Conservation (phyloP, 1,140 invertebrate genomes). For the Theocolax elegans region DNA sequence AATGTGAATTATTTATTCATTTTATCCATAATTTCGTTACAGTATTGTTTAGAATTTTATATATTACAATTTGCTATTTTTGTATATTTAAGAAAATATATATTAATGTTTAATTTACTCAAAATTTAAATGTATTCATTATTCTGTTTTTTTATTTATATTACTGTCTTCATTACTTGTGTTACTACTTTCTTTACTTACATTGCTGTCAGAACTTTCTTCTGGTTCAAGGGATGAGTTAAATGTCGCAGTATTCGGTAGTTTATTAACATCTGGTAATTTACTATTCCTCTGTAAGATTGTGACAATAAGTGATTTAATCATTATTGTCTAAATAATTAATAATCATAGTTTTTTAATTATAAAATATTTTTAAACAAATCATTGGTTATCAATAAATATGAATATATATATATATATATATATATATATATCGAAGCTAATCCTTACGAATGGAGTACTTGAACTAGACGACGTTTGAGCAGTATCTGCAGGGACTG, state of each 20-base stretch:
- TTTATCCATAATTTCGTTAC: background rate
- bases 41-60: background rate
- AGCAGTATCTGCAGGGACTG: constrained; percentile 38
- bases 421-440: too few relatives aligned
- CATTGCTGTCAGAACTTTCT: constrained; percentile 10
- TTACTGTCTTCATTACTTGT: constrained; percentile 4
- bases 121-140: background rate
- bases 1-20: constrained; percentile 8
- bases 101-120: background rate
- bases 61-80: constrained; percentile 19
- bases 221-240: too few relatives aligned
- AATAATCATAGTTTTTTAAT: too few relatives aligned
- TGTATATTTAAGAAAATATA: background rate
- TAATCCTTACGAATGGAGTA: too few relatives aligned
- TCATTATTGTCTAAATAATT: too few relatives aligned
- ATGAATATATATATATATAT: too few relatives aligned
- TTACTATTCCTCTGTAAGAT: constrained; percentile 25
- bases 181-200: background rate
- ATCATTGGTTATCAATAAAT: too few relatives aligned
- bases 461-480: constrained; percentile 57
- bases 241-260: too few relatives aligned
- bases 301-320: background rate
- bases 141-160: background rate
- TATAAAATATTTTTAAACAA: too few relatives aligned
- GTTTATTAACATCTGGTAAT: constrained; percentile 9